Conservation (phyloP, 2,113 vertebrate genomes). For the Cairina moschata region DNA sequence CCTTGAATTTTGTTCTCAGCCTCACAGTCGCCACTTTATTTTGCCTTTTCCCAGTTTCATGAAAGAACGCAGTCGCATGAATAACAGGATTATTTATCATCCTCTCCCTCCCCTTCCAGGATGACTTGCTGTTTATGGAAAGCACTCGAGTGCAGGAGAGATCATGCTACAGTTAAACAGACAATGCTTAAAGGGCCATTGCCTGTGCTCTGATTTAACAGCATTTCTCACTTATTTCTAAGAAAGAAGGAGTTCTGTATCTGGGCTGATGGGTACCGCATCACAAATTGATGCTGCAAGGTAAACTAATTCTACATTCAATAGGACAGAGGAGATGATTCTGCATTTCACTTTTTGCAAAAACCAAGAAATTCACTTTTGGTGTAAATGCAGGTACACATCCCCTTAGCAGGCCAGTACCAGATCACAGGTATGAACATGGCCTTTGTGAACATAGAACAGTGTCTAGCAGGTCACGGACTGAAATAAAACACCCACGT, state of each 20-base stretch:
- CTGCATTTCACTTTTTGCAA: background rate
- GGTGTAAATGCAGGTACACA: fast-evolving
- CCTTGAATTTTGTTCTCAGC: background rate
- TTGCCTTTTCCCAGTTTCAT: slow-evolving; percentile 61
- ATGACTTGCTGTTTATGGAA: slow-evolving; percentile 74
- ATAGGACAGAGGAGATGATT: background rate
- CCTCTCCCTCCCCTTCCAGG: slow-evolving; percentile 64
- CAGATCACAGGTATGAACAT: fast-evolving
- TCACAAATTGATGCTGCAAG: background rate
- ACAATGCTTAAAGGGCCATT: slow-evolving; percentile 64
- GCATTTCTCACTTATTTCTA: background rate
- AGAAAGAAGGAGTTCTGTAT: background rate
- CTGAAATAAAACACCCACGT: background rate
- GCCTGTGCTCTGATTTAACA: background rate
- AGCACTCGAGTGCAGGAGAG: slow-evolving; percentile 57
- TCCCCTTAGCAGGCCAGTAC: background rate
- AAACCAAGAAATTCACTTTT: background rate
- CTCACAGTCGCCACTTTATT: slow-evolving; percentile 43
- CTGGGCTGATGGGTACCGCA: background rate
- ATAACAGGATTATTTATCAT: slow-evolving; percentile 75
- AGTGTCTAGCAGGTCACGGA: background rate
- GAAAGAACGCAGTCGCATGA: slow-evolving; percentile 61
- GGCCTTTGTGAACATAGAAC: fast-evolving
- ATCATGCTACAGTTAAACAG: slow-evolving; percentile 59
- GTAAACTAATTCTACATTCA: background rate